Base-by-base conservation (phyloP, 2,797 vertebrate species). In the Pangasius mekongensis region DNA sequence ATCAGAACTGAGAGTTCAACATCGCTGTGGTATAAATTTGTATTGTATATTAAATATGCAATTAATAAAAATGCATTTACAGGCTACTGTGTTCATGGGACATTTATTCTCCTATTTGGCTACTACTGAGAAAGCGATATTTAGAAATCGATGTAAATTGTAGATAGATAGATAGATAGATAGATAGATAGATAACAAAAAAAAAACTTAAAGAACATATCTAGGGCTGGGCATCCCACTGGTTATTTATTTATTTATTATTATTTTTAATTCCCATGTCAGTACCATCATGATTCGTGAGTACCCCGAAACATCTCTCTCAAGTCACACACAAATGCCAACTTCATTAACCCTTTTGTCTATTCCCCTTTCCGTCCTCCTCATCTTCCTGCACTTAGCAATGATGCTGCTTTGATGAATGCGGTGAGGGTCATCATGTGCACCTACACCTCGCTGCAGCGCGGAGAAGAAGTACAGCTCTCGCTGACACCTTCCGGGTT, bases 361-460 rank as follows among this genome's bases (percentile, higher is more conserved):
- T 7, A 18, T 18, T 56, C 30, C 52, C 7, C n/a, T 33, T 30
- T 54, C 49, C 3, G 14, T 54, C 49, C 74, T 77, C 49, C 27
- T 52, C 47, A 8, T 49, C 43, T 30, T n/a, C 74, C 49, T 16
- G 73, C 16, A 49, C 43, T 49, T 27, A 47, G 27, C 24, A 49
- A n/a, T n/a, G 43, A 49, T 3, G 69, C 85, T 10, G 78, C 27
- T 52, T 39, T 58, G 27, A 24, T 30, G 24, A 80, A n/a, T 10
- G 91, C 91, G 93, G 92, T 92, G 93, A 94, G 95, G 95, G 92
- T 93, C 92, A 94, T 95, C 92, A 71, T 49, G 76, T 83, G 64
- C 76, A 73, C 49, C 83, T 54, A 71, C 84, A 66, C 87, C 60
- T 86, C 33, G 3, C 83, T 85, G 54, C 49, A 22, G 22, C 13